Base-by-base conservation (phyloP, 1,140 invertebrate genomes). In the Danaus plexippus region DNA sequence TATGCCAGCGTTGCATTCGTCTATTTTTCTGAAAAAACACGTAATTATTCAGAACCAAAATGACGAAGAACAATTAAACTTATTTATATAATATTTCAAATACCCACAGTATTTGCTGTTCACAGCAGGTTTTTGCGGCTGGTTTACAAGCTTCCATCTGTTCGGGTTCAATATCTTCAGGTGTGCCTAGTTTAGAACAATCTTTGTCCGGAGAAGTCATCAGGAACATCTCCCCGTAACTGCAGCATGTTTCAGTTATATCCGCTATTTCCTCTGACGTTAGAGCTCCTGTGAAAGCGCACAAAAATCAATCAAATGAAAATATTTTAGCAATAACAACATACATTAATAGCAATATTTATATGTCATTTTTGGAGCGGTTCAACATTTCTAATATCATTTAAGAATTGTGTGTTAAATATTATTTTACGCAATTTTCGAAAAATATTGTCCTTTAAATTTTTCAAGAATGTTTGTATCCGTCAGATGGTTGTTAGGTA, bases 231-330 rank as follows among this genome's bases (percentile, higher is more conserved):
- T 82, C 67, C 5, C 70, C 81, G 42, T 72, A 66, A 6, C 53
- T 52, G 53, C 81, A 85, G 47, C 81, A 85, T 52, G 64, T 63
- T 9, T 83, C 79, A 40, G 61, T 61, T 8, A 82, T 49, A 12
- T 78, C 67, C 43, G 53, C 40, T 56, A 49, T 46, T 54, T 72
- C 69, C n/a, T 72, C 67, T 40, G 69, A 72, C n/a, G 60, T 54
- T 0, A 63, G 44, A 43, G 59, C 66, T 71, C 45, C 18, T 47
- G 46, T 11, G 9, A 52, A 9, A 46, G 44, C 41, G 13, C 15
- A 41, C 10, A 46, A 47, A 53, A n/a, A 44, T 53, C 43, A 53
- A 15, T 46, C 4, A 9, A 47, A 32, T 32, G 1, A 13, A 12
- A 13, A 12, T 11, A 47, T 12, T 15, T 12, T 4, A 47, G 45